phyloP scores from a whole-genome alignment of 2,888 invertebrate genomes.

The Drosophila subquinaria region DNA sequence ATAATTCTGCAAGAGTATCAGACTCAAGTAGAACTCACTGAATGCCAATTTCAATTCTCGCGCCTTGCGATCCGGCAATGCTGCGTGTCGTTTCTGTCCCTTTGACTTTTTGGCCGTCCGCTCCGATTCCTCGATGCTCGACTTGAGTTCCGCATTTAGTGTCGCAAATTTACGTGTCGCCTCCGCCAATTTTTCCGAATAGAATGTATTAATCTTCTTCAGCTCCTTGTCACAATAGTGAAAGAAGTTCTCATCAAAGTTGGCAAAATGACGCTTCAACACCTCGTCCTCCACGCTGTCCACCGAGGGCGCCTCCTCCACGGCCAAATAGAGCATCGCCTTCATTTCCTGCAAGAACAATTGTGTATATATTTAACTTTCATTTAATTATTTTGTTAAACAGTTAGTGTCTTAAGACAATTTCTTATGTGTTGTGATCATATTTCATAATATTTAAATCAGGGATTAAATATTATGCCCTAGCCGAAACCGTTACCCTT shows the following conservation, averaged over 20 bases:
- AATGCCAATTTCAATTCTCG: slow-evolving; percentile 98
- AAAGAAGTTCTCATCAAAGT: slow-evolving; percentile 98
- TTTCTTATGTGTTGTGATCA: too few relatives aligned
- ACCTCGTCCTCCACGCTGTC: slow-evolving; percentile 96
- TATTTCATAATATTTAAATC: too few relatives aligned
- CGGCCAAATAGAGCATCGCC: slow-evolving; percentile 95
- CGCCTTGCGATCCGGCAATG: slow-evolving; percentile 91
- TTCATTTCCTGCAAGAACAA: slow-evolving; percentile 93
- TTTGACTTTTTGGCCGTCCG: slow-evolving; percentile 85
- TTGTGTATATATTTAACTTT: too few relatives aligned
- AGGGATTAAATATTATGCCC: too few relatives aligned
- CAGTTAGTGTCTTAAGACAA: background rate
- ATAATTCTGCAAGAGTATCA: slow-evolving; percentile 98
- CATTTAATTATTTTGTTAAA: too few relatives aligned
- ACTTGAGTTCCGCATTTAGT: slow-evolving; percentile 93
- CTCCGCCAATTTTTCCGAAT: slow-evolving; percentile 98
- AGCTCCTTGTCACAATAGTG: slow-evolving; percentile 97
- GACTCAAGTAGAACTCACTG: slow-evolving; percentile 98
- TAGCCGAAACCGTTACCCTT: too few relatives aligned
- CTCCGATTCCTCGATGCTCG: slow-evolving; percentile 87
- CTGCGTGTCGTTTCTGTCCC: slow-evolving; percentile 86
- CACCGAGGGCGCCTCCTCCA: slow-evolving; percentile 95
- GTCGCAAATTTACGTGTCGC: slow-evolving; percentile 97
- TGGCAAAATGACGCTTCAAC: slow-evolving; percentile 94
- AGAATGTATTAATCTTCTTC: slow-evolving; percentile 98